phyloP scores from a whole-genome alignment of 2,113 vertebrate species.

The Psilopogon haemacephalus region DNA sequence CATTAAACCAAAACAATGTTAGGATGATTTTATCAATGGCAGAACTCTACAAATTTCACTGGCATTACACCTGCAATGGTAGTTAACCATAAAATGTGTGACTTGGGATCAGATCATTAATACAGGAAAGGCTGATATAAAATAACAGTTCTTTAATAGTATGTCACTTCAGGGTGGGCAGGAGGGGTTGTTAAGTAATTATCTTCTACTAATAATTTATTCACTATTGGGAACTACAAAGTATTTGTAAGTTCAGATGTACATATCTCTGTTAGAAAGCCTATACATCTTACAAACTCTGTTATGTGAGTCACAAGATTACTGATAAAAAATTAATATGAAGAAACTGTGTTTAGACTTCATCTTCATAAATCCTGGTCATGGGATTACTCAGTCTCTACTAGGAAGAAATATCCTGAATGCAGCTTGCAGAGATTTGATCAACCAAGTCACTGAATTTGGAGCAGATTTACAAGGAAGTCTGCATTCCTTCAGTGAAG shows the following conservation, averaged over 20 bases:
- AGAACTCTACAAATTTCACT: neutral
- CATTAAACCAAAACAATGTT: neutral
- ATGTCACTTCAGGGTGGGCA: neutral
- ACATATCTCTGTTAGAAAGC: neutral
- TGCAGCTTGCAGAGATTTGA: neutral
- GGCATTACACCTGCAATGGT: neutral
- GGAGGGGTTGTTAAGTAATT: too few species aligned
- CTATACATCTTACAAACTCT: neutral
- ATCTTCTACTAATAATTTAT: neutral
- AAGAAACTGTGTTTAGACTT: neutral
- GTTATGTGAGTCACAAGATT: neutral
- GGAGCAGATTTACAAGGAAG: neutral
- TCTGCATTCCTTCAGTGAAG: neutral
- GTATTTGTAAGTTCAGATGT: neutral
- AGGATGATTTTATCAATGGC: neutral
- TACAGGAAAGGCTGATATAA: neutral
- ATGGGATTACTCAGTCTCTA: neutral
- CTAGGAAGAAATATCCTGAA: neutral
- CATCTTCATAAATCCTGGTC: neutral
- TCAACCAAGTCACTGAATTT: neutral
- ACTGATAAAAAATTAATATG: neutral
- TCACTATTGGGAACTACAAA: neutral
- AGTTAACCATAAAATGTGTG: neutral
- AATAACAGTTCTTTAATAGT: neutral
- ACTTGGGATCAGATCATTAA: neutral